phyloP scores from a whole-genome alignment of 2,888 invertebrate genomes.

The Hanleya hanleyi region DNA sequence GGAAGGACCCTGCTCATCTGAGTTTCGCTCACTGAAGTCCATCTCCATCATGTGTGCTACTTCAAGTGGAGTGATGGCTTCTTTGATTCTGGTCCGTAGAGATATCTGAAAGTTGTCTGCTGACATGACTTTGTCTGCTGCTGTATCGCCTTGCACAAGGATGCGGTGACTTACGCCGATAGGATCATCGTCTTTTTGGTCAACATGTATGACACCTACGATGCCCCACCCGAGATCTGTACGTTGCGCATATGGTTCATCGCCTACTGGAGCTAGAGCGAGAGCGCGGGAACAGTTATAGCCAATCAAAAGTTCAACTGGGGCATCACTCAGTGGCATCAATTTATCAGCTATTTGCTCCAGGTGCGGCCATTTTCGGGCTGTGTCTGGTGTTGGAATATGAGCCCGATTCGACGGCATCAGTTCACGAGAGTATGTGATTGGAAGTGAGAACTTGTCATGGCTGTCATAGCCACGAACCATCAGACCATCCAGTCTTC shows the following conservation, averaged over 20 bases:
- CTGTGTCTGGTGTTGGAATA: conserved; percentile 40
- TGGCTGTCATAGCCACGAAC: conserved; percentile 26
- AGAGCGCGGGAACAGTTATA: conserved; percentile 43
- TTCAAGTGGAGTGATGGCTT: not conserved
- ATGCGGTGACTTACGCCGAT: too few relatives aligned
- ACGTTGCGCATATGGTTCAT: too few relatives aligned
- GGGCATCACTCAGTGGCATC: conserved; percentile 24
- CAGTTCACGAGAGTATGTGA: conserved; percentile 28
- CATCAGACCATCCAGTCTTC: conserved; percentile 21
- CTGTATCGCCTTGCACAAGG: too few relatives aligned
- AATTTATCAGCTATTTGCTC: conserved; percentile 28
- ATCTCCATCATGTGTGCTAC: not conserved
- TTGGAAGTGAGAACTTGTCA: conserved; percentile 31
- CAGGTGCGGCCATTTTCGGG: conserved; percentile 38
- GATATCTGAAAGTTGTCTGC: not conserved
- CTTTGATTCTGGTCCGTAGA: not conserved
- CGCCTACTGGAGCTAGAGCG: too few relatives aligned
- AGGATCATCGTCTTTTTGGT: too few relatives aligned
- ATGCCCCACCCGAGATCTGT: conserved; percentile 41
- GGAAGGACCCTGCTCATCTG: not conserved
- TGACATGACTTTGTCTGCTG: too few relatives aligned
- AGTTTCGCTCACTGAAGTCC: not conserved
- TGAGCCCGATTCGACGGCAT: conserved; percentile 41
- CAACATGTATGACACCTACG: conserved; percentile 21
- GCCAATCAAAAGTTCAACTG: conserved; percentile 40